These are phyloP conservation scores for Xestia c-nigrum DNA, from an alignment of 2,888 invertebrate species.

Conservation along the genomic window DNA sequence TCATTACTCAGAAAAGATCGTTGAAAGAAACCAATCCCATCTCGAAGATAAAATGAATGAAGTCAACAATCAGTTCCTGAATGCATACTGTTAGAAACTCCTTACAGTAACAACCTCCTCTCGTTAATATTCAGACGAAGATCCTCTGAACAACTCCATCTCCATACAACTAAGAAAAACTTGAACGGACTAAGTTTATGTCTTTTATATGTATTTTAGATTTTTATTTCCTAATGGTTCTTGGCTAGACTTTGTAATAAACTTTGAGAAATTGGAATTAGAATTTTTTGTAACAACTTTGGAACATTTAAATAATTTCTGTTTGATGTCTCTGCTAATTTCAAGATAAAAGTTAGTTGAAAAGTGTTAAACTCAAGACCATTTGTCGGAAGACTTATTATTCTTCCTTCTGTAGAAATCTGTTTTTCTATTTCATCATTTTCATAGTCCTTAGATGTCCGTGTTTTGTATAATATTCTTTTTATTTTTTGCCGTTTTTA, in stretches of 20 bases:
- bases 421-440: background rate
- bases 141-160: conserved; percentile 32
- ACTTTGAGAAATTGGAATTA: background rate
- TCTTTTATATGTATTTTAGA: conserved; percentile 22
- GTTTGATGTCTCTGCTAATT: conserved; percentile 10
- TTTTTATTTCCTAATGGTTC: conserved; percentile 6
- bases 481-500: background rate
- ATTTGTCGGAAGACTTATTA: background rate
- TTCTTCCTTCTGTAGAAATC: background rate
- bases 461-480: background rate
- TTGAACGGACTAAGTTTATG: background rate
- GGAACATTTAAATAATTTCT: conserved; percentile 5
- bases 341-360: background rate
- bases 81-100: conserved; percentile 4
- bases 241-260: background rate
- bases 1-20: background rate
- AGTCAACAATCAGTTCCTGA: conserved; percentile 9
- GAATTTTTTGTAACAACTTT: background rate
- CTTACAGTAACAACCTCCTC: background rate
- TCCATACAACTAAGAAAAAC: conserved; percentile 26
- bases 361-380: background rate
- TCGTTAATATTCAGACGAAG: conserved; percentile 20
- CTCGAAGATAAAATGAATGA: background rate
- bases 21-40: background rate
- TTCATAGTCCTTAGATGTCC: background rate